Conservation (phyloP, 2,797 vertebrate genomes). For the Falco naumanni region DNA sequence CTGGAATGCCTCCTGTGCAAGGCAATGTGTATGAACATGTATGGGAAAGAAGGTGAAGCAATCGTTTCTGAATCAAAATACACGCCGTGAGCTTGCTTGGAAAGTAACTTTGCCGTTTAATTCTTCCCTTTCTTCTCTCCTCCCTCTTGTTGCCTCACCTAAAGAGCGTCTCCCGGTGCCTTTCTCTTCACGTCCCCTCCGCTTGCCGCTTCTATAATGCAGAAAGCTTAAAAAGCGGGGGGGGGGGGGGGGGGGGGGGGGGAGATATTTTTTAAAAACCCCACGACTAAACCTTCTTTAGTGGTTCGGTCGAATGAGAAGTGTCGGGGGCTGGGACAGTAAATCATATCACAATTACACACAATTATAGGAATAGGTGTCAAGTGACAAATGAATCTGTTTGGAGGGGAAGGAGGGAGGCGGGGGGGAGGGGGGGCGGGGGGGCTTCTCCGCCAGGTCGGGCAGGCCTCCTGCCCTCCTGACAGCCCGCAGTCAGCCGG, state of each 20-base stretch:
- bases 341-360: slow-evolving; percentile 47
- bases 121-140: neutral
- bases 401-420: neutral
- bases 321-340: neutral
- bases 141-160: neutral
- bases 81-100: slow-evolving; percentile 40
- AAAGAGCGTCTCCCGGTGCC: neutral
- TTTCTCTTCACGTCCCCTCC: neutral
- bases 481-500: neutral
- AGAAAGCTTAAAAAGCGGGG: neutral
- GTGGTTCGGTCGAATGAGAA: neutral
- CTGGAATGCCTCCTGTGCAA: slow-evolving; percentile 20
- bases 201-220: neutral
- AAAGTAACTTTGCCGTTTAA: slow-evolving; percentile 18
- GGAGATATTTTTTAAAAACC: too few relatives aligned
- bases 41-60: slow-evolving; percentile 32
- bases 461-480: neutral
- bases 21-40: slow-evolving; percentile 53
- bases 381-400: slow-evolving; percentile 50
- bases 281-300: neutral
- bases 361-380: slow-evolving; percentile 40
- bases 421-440: neutral
- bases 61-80: slow-evolving; percentile 8
- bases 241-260: too few relatives aligned
- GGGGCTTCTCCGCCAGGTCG: neutral